Evolutionary conservation across 2,113 vertebrate species (phyloP).

Genomic region (Chlorocebus sabaeus): DNA sequence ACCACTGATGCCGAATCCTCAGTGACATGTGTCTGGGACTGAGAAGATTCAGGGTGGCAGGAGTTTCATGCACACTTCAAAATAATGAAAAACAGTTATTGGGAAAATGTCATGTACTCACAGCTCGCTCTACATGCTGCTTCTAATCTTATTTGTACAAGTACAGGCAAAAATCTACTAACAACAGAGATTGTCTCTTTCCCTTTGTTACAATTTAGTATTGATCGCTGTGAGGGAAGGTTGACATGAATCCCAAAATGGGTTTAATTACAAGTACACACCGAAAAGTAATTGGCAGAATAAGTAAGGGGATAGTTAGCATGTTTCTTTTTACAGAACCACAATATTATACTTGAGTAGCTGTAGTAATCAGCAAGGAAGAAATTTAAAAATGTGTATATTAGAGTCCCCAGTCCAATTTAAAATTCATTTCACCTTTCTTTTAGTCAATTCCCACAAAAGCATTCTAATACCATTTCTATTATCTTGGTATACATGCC

Average conservation of each 20-base stretch:
- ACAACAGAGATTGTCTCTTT: slow-evolving; percentile 43
- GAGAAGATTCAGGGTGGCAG: slow-evolving; percentile 36
- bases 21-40: slow-evolving; percentile 21
- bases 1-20: slow-evolving; percentile 15
- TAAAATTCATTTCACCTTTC: background rate
- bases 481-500: background rate
- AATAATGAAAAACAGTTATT: slow-evolving; percentile 77
- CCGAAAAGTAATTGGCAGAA: slow-evolving; percentile 69
- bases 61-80: slow-evolving; percentile 58
- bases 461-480: background rate
- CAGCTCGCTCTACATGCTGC: slow-evolving; percentile 61
- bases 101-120: slow-evolving; percentile 72
- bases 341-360: background rate
- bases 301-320: background rate
- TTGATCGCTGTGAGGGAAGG: slow-evolving; percentile 60
- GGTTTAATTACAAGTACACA: slow-evolving; percentile 67
- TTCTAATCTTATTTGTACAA: slow-evolving; percentile 78
- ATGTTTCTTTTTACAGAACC: background rate
- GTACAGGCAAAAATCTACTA: slow-evolving; percentile 67
- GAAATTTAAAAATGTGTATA: background rate
- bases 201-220: slow-evolving; percentile 64
- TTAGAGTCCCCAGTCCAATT: background rate
- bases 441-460: background rate
- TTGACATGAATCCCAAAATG: slow-evolving; percentile 59
- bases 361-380: background rate